These are phyloP conservation scores for Allygus modestus DNA, from an alignment of 2,888 invertebrate species.

Conservation along the genomic window DNA sequence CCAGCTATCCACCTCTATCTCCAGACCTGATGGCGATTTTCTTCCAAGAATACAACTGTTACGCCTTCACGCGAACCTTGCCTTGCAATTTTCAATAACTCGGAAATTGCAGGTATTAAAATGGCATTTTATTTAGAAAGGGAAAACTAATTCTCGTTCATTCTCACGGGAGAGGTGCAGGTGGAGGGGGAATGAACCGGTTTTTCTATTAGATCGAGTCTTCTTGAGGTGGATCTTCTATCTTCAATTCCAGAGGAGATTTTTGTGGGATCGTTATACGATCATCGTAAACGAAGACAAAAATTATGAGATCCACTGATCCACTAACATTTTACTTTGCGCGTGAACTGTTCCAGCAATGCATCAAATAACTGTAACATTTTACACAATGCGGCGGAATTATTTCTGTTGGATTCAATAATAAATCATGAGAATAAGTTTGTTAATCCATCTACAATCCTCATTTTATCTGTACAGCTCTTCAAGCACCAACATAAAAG, in stretches of 20 bases:
- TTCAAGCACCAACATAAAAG: too few relatives aligned
- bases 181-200: conserved; percentile 9
- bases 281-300: too few relatives aligned
- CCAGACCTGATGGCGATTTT: conserved; percentile 20
- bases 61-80: neutral
- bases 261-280: neutral
- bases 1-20: neutral
- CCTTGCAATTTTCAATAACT: neutral
- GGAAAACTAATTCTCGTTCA: neutral
- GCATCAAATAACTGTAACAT: too few relatives aligned
- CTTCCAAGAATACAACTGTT: neutral
- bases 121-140: neutral
- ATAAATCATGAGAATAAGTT: too few relatives aligned
- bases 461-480: too few relatives aligned
- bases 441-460: too few relatives aligned
- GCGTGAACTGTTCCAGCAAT: too few relatives aligned
- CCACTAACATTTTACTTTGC: too few relatives aligned
- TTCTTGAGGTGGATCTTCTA: neutral
- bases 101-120: neutral
- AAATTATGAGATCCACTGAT: too few relatives aligned
- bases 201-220: neutral
- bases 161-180: neutral
- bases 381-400: too few relatives aligned
- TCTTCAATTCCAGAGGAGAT: neutral
- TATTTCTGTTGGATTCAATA: too few relatives aligned